Evolutionary conservation across 2,888 invertebrate genomes (phyloP), one percentile per base, ranked within the genome.

Genomic region (Ptychoptera contaminata): DNA sequence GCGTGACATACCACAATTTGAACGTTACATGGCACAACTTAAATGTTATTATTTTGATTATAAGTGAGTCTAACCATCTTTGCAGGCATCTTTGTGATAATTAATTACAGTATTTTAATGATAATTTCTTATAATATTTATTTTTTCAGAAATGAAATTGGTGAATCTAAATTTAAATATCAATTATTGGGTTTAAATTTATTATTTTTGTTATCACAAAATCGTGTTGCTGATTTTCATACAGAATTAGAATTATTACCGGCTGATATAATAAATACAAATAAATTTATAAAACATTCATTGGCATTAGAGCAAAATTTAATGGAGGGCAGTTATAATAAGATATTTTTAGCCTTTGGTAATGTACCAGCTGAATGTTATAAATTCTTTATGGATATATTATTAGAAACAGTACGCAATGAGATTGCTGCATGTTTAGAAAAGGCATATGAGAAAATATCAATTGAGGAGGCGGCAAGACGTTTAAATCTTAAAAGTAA

Each of bases 271-370:
- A 85, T 97, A 53, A 83, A 92, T 61, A 82, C 79, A 42, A 94
- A 97, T 61, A 81, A 90, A 14, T 98, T 92, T 62, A 92, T 98
- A 46, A 77, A 82, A 49, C 93, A 96, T 59, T 94, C 97, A 0
- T 73, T 98, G 10, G 88, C 91, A 8, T 74, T 98, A 57, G 98
- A 98, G 58, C 98, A 98, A 63, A 96, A 93, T 63, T 73, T 98
- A 44, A 98, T 98, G 96, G 98, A 98, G 64, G 98, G 98, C 40
- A 91, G 93, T 53, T 98, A 98, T 61, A 97, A 98, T 62, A 98
- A 98, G 68, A 87, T 92, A 45, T 92, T 92, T 60, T 72, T 90
- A 53, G 90, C 90, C 1, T 74, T 83, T 72, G 91, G 85, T 16
- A 93, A 92, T 65, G 94, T 97, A 6, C 97, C 98, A 47, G 91